Base-by-base conservation (phyloP, 1,140 invertebrate species). In the Drosophila littoralis region DNA sequence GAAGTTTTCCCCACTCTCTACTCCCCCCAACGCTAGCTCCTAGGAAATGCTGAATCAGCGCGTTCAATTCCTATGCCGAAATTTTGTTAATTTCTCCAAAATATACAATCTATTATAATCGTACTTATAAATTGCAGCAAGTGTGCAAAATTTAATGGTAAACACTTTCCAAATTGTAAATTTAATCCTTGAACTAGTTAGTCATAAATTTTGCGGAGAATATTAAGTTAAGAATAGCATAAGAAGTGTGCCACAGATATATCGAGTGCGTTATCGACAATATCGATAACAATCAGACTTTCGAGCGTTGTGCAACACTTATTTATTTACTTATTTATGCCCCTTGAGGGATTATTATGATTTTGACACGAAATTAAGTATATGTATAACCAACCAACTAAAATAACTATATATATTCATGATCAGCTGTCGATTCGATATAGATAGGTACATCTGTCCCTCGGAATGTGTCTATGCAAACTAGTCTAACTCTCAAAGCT, bases 1-100 rank as follows among this genome's bases (percentile, higher is more conserved):
- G 78, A 83, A 74, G 71, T 74, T 74, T 69, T 69, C 35, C 50
- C 28, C 13, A 6, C 10, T 15, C 9, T 13, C 50, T 12, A 9
- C 36, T 15, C 22, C 28, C 22, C 28, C 6, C 12, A 15, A 1
- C 40, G 9, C 40, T 28, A 28, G 4, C 22, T 5, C 5, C 22
- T 28, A 28, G 22, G 54, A 55, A 64, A 42, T 64, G 67, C 67
- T 63, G 59, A 51, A 54, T 70, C 67, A 70, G 67, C 67, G 28
- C 33, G 42, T n/a, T 28, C 22, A 59, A 45, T 45, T 59, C 10
- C 57, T 59, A 45, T 33, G 38, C 45, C 43, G 35, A 48, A 48
- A 55, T 67, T 64, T 67, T 50, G 65, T 55, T 67, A 67, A 67
- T 67, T 67, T 58, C 33, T 51, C 7, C 43, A 33, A 33, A 59